Conservation (phyloP, 2,888 invertebrate species). For the Pelosia muscerda region DNA sequence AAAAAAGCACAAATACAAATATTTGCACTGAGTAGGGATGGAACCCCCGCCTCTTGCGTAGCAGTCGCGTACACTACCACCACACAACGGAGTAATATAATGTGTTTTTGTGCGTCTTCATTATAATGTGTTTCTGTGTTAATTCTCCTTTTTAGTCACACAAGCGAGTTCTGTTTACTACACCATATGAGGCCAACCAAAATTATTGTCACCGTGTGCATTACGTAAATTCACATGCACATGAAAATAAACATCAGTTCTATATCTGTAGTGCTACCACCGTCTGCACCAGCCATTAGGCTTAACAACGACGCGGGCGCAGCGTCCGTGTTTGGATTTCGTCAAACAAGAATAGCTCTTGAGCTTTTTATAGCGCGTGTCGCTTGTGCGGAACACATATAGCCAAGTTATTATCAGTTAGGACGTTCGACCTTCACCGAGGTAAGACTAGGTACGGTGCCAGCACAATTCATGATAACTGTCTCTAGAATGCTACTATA, state of each 20-base stretch:
- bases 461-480: not conserved
- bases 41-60: too few species aligned
- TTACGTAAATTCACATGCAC: not conserved
- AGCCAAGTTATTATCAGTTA: conserved; percentile 39
- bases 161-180: not conserved
- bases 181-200: not conserved
- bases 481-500: too few species aligned
- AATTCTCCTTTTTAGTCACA: not conserved
- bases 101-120: too few species aligned
- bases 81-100: too few species aligned
- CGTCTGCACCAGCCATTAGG: conserved; percentile 16
- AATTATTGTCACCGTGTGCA: not conserved
- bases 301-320: conserved; percentile 22
- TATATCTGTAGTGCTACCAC: not conserved
- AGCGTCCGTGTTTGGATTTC: conserved; percentile 45
- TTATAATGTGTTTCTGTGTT: not conserved
- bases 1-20: too few species aligned
- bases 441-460: not conserved
- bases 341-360: conserved; percentile 49
- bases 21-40: too few species aligned
- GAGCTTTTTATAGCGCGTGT: conserved; percentile 48
- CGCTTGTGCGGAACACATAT: conserved; percentile 40
- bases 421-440: conserved; percentile 19
- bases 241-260: not conserved
- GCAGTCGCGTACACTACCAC: too few species aligned